Evolutionary conservation across 2,888 invertebrate genomes (phyloP), one percentile per base, ranked within the genome.

Genomic region (Halictus quadricinctus): DNA sequence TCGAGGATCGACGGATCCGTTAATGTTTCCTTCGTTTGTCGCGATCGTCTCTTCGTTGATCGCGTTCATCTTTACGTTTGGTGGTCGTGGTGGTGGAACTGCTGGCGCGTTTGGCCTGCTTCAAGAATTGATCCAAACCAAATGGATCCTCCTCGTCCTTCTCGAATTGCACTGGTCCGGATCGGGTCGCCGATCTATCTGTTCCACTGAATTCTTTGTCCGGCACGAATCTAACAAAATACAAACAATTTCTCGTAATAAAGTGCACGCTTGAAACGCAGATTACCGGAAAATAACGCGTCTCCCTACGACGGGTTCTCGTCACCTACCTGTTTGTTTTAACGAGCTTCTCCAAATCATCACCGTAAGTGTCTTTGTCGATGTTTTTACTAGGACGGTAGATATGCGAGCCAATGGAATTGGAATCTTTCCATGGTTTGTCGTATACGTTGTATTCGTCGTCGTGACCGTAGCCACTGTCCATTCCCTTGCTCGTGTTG

Each of bases 361-460:
- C 97, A 0, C 98, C 98, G 93, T 99, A 99, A 84, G 97, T 96
- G 88, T 99, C 99, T 90, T 97, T 97, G 93, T 99, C 99, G 0
- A 98, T 95, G 94, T 98, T 97, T 91, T 98, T 96, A 76, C 97
- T 96, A 0, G 99, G 99, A 66, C 99, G 95, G 95, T 99, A 99
- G 81, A 99, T 97, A 94, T 98, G 98, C 60, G 97, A 96, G 0
- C 97, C 98, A 84, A 99, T 96, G 0, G 97, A 96, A 90, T 97
- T 97, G 50, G 97, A 97, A 90, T 98, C 98, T 80, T 99, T 96
- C 99, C 99, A 99, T 0, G 99, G 98, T 94, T 99, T 98, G 95
- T 99, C 99, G 93, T 99, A 99, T 0, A 99, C 99, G 94, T 97
- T 99, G 95, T 99, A 99, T 0, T 97, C 97, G 92, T 99, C 99